Conservation (phyloP, 2,113 vertebrate genomes). For the Pteruthius melanotis region DNA sequence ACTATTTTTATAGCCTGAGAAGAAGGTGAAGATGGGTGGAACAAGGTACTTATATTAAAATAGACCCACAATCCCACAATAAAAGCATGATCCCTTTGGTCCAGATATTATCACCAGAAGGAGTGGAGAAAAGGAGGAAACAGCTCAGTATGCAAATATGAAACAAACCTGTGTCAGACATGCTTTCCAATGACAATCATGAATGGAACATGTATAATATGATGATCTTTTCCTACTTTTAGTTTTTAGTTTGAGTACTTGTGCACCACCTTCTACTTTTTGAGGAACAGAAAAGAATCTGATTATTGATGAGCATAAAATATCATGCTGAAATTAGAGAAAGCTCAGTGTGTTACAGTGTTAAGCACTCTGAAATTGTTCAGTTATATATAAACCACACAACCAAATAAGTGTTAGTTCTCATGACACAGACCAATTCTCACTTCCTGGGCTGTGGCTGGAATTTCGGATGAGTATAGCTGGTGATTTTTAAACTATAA, state of each 20-base stretch:
- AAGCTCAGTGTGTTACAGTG: background rate
- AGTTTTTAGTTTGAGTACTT: background rate
- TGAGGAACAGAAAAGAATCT: background rate
- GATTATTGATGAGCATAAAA: background rate
- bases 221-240: background rate
- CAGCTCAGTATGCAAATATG: background rate
- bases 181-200: background rate
- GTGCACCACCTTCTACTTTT: background rate
- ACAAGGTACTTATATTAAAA: background rate
- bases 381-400: background rate
- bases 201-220: background rate
- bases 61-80: background rate
- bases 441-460: background rate
- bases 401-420: background rate
- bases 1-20: background rate
- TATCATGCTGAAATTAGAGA: background rate
- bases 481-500: background rate
- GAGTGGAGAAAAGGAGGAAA: background rate
- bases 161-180: background rate
- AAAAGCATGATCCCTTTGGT: background rate
- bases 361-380: background rate
- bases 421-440: background rate
- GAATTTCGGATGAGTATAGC: background rate
- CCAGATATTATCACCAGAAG: background rate
- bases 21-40: background rate